phyloP scores from a whole-genome alignment of 2,797 vertebrate species.

The Chiloscyllium punctatum region DNA sequence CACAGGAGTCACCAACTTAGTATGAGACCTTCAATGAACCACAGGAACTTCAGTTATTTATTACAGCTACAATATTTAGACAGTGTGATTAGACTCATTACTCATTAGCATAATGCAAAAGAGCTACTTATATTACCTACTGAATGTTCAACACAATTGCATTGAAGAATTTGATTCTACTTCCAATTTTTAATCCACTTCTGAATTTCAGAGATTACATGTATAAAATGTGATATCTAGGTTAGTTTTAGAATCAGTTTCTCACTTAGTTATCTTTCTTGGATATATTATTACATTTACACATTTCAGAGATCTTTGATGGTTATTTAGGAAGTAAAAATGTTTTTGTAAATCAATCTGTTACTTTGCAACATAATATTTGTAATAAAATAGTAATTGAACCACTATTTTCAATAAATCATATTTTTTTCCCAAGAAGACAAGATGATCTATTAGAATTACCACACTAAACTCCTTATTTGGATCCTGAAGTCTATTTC shows the following conservation, averaged over 20 bases:
- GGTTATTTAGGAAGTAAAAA: neutral
- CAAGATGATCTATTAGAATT: neutral
- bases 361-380: neutral
- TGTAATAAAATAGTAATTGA: neutral
- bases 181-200: constrained; percentile 19
- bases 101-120: neutral
- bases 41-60: neutral
- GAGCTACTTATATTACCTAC: neutral
- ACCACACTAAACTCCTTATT: neutral
- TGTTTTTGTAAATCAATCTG: neutral
- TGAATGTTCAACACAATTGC: neutral
- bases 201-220: neutral
- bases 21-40: neutral
- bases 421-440: neutral
- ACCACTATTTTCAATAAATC: neutral
- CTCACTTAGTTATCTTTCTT: neutral
- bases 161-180: neutral
- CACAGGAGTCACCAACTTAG: neutral
- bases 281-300: neutral
- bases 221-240: neutral
- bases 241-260: neutral
- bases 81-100: neutral
- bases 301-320: neutral
- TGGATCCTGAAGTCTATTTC: neutral
- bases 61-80: neutral